Conservation (phyloP, 2,797 vertebrate genomes). For the Peromyscus melanophrys region DNA sequence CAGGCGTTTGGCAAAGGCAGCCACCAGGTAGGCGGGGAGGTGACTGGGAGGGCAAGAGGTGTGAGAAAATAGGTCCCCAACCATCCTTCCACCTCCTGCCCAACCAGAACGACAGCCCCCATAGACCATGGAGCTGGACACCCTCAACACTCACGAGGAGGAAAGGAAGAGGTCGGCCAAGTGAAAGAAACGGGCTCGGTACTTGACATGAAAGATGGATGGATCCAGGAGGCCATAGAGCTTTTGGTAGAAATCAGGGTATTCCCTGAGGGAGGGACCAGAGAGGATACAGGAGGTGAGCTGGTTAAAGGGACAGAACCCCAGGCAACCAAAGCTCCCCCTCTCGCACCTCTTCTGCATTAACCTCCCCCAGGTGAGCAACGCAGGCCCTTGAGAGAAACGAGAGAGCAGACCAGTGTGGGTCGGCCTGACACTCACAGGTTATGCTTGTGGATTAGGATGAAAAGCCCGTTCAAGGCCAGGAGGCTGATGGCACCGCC, state of each 20-base stretch:
- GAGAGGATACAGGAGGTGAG: background rate
- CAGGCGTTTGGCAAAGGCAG: conserved; percentile 96
- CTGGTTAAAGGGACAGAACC: background rate
- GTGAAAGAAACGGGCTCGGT: conserved; percentile 96
- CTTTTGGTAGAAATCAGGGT: conserved; percentile 98
- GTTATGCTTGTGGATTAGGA: conserved; percentile 97
- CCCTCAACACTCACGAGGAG: conserved; percentile 93
- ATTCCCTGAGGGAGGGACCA: conserved; percentile 91
- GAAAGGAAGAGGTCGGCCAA: conserved; percentile 95
- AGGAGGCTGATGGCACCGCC: conserved; percentile 98
- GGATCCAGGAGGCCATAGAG: conserved; percentile 96
- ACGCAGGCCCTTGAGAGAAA: background rate
- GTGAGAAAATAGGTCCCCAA: background rate
- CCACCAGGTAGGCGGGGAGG: conserved; percentile 96
- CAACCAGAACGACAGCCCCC: background rate
- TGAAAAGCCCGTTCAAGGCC: conserved; percentile 97
- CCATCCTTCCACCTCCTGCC: background rate
- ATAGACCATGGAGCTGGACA: background rate
- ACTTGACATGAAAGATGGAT: conserved; percentile 96
- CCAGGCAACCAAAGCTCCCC: background rate
- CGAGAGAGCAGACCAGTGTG: background rate
- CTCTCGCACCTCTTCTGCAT: background rate
- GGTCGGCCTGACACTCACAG: conserved; percentile 92
- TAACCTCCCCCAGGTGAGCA: no score
- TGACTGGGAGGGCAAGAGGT: conserved; percentile 88